A percentile compares a stretch with the other conserved stretches of the same genome.
Evolutionary conservation across 2,797 vertebrate species (phyloP).

Genomic region (Arctocebus calabarensis): DNA sequence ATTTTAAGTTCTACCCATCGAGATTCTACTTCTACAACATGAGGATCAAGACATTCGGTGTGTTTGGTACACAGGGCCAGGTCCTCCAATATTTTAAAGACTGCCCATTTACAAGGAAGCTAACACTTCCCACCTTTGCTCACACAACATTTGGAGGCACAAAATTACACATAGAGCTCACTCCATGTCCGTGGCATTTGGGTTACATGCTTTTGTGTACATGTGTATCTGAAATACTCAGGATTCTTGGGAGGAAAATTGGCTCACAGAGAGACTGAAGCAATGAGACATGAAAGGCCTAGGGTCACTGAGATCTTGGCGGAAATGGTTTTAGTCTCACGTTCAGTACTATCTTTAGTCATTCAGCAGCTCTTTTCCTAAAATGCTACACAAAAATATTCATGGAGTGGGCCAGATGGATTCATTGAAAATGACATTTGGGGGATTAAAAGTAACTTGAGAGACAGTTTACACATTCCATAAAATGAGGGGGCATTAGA

Average conservation of each 20-base stretch:
- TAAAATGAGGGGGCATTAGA: conserved; percentile 73
- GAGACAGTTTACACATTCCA: conserved; percentile 75
- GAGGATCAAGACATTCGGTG: neutral
- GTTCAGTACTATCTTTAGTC: conserved; percentile 34
- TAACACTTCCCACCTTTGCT: neutral
- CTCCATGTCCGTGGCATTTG: neutral
- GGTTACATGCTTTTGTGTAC: conserved; percentile 43
- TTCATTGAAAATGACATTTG: conserved; percentile 75
- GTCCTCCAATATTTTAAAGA: conserved; percentile 13
- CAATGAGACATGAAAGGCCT: conserved; percentile 71
- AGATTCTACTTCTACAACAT: neutral
- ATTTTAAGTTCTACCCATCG: neutral
- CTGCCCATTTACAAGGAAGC: conserved; percentile 23
- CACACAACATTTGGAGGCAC: neutral
- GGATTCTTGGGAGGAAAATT: conserved; percentile 55
- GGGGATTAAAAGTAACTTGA: conserved; percentile 67
- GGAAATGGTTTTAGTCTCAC: conserved; percentile 46
- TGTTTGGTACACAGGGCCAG: neutral
- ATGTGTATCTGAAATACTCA: neutral
- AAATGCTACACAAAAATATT: conserved; percentile 71
- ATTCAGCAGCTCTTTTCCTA: conserved; percentile 51
- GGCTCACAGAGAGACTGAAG: conserved; percentile 41
- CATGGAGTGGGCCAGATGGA: conserved; percentile 74
- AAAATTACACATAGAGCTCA: neutral
- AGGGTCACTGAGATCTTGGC: neutral